Conservation (phyloP, 1,140 invertebrate genomes). For the Nasonia giraulti region DNA sequence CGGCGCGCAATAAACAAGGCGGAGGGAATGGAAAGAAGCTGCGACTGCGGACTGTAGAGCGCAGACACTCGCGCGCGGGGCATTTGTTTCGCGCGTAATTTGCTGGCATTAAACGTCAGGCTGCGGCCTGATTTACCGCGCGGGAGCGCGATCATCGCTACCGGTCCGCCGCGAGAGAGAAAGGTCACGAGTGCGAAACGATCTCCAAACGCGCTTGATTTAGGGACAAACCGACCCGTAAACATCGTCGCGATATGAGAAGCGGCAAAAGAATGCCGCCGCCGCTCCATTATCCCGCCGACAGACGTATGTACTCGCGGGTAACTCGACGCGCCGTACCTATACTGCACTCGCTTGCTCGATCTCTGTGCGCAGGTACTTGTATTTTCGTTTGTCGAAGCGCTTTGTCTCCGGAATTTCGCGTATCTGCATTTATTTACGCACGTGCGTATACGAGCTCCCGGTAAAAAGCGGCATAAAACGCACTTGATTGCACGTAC, state of each 20-base stretch:
- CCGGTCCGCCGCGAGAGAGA: constrained; percentile 55
- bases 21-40: too few species aligned
- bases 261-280: constrained; percentile 58
- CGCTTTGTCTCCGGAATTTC: too few species aligned
- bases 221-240: constrained; percentile 66
- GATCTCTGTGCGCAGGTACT: too few species aligned
- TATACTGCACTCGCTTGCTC: too few species aligned
- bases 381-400: too few species aligned
- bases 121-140: constrained; percentile 69
- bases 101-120: constrained; percentile 72
- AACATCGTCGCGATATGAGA: constrained; percentile 61
- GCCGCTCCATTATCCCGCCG: constrained; percentile 56
- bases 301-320: constrained; percentile 37
- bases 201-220: constrained; percentile 60
- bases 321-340: not conserved
- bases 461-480: constrained; percentile 37
- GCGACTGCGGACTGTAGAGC: too few species aligned
- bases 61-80: not conserved
- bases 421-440: too few species aligned
- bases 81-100: constrained; percentile 74
- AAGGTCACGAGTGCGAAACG: constrained; percentile 28
- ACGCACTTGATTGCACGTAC: constrained; percentile 21
- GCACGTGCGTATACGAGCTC: not conserved
- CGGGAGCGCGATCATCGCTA: constrained; percentile 66
- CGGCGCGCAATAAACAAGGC: too few species aligned